These are phyloP conservation scores for Trichacis sp. DNA, from an alignment of 2,888 invertebrate species.

Conservation along the genomic window DNA sequence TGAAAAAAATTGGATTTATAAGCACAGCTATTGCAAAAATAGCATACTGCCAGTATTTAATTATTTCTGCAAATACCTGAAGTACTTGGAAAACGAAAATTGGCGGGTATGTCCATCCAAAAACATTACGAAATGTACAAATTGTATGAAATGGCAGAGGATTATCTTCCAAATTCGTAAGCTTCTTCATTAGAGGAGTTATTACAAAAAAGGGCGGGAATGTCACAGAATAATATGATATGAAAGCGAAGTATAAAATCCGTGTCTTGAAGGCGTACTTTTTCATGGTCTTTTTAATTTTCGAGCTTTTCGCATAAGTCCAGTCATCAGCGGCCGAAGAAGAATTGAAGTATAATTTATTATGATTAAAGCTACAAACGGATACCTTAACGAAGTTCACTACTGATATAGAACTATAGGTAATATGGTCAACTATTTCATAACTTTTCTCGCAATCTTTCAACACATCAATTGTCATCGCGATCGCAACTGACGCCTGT, in stretches of 20 bases:
- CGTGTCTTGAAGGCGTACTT: slow-evolving; percentile 39
- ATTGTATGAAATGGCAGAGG: slow-evolving; percentile 19
- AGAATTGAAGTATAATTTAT: slow-evolving; percentile 35
- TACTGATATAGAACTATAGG: slow-evolving; percentile 34
- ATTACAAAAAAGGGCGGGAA: neutral
- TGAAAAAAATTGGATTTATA: too few species aligned
- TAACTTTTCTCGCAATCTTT: slow-evolving; percentile 44
- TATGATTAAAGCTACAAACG: slow-evolving; percentile 42
- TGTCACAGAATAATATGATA: slow-evolving; percentile 32
- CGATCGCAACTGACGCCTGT: slow-evolving; percentile 38
- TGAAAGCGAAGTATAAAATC: slow-evolving; percentile 38
- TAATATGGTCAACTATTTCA: slow-evolving; percentile 42
- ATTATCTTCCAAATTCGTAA: too few species aligned
- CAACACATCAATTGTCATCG: slow-evolving; percentile 36
- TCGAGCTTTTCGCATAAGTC: slow-evolving; percentile 24
- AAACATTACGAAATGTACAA: slow-evolving; percentile 14
- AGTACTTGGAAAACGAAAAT: slow-evolving; percentile 14
- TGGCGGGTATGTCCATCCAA: slow-evolving; percentile 9
- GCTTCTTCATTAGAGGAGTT: neutral
- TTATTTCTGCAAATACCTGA: too few species aligned
- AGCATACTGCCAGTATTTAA: too few species aligned
- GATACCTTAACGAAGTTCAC: slow-evolving; percentile 45
- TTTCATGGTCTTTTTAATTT: slow-evolving; percentile 33
- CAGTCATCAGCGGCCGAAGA: slow-evolving; percentile 45
- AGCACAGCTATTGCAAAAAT: too few species aligned